phyloP scores from a whole-genome alignment of 2,888 invertebrate species.

The Drosophila infuscata region DNA sequence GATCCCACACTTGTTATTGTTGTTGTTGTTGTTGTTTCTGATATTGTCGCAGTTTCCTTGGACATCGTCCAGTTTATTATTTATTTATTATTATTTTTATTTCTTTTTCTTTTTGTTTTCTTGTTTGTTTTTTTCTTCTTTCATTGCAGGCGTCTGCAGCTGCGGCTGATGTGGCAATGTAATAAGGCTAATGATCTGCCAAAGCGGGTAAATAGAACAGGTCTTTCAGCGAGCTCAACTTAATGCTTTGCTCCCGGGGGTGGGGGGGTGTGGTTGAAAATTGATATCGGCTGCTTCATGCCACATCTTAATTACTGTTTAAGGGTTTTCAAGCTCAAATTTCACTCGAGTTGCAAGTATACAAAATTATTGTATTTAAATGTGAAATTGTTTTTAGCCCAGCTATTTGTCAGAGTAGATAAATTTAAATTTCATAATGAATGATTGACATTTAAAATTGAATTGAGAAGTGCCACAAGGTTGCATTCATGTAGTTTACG shows the following conservation, averaged over 20 bases:
- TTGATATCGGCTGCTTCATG: conserved; percentile 12
- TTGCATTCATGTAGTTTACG: not conserved
- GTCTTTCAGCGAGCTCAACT: conserved; percentile 12
- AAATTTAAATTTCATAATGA: not conserved
- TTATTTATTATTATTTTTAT: conserved; percentile 6
- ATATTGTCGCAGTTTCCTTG: conserved; percentile 39
- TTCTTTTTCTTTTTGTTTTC: not conserved
- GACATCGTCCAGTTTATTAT: conserved; percentile 34
- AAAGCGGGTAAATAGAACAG: conserved; percentile 58
- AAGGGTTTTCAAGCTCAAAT: not conserved
- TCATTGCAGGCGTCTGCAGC: conserved; percentile 50
- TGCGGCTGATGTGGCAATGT: conserved; percentile 66
- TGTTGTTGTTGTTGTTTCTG: conserved; percentile 22
- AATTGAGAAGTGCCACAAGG: not conserved
- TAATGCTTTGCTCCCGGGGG: not conserved
- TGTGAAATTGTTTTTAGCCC: not conserved
- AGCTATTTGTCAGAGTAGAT: not conserved
- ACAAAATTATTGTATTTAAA: not conserved
- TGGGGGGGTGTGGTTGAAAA: not conserved
- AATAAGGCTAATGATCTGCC: conserved; percentile 73
- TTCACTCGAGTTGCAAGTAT: not conserved
- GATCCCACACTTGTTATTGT: conserved; percentile 58
- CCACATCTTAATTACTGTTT: conserved; percentile 14
- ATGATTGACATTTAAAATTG: not conserved
- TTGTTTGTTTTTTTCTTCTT: conserved; percentile 6